phyloP scores from a whole-genome alignment of 64 coral and sea anemone genomes.

The Catalaphyllia jardinei region DNA sequence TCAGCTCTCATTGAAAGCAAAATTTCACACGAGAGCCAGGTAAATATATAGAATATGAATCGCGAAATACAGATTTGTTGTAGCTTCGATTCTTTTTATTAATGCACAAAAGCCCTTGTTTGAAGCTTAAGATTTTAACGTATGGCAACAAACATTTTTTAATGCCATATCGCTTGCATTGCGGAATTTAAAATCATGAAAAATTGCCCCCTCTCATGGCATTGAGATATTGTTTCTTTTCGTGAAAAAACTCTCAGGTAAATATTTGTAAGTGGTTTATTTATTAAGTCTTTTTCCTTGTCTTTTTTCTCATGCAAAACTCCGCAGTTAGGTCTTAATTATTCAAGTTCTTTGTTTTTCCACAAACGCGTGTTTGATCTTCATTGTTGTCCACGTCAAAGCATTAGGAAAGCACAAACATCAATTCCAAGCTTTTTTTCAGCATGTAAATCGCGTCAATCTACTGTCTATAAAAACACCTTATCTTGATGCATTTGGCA shows the following conservation, averaged over 20 bases:
- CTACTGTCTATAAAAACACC: conserved; percentile 2
- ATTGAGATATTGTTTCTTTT: neutral
- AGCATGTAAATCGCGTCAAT: conserved; percentile 11
- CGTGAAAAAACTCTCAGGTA: neutral
- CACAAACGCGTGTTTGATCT: neutral
- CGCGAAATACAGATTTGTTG: neutral
- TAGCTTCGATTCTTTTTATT: neutral
- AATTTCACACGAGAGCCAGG: neutral
- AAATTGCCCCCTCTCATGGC: neutral
- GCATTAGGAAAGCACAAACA: neutral
- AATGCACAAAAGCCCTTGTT: neutral
- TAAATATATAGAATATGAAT: neutral
- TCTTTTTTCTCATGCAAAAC: neutral
- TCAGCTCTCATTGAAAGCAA: neutral
- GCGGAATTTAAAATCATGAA: neutral
- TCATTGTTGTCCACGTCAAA: conserved; percentile 6
- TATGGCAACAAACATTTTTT: neutral
- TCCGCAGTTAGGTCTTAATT: neutral
- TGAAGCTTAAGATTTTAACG: neutral
- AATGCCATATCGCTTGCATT: neutral
- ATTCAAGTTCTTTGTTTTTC: conserved; percentile 9
- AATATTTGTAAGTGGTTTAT: neutral
- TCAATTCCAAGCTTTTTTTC: neutral
- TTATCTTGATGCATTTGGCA: neutral
- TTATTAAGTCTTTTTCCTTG: neutral